These are phyloP conservation scores for Microtus pennsylvanicus DNA, from an alignment of 2,113 vertebrate genomes.

Conservation along the genomic window DNA sequence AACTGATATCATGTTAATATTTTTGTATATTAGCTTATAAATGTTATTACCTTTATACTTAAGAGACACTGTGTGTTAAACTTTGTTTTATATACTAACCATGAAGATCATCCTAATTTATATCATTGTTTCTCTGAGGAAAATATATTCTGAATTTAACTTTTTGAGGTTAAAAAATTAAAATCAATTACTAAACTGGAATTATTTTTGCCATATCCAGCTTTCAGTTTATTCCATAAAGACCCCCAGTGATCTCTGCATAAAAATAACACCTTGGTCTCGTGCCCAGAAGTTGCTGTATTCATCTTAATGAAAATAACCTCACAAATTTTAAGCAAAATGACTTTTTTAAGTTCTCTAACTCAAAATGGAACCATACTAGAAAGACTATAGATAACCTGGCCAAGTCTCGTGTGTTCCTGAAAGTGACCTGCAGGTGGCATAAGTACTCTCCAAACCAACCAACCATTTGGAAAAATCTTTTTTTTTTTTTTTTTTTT, in stretches of 20 bases:
- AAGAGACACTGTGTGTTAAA: slow-evolving; percentile 16
- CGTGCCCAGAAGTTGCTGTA: slow-evolving; percentile 25
- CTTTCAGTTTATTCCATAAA: not conserved
- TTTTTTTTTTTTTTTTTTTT: not conserved
- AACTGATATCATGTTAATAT: not conserved
- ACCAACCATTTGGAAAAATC: not conserved
- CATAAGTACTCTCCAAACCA: not conserved
- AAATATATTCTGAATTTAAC: slow-evolving; percentile 30
- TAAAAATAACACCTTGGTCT: slow-evolving; percentile 17
- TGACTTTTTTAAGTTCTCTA: slow-evolving; percentile 29
- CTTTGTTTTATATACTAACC: not conserved
- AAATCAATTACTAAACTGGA: not conserved
- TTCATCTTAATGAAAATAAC: not conserved
- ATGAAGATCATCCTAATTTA: slow-evolving; percentile 21
- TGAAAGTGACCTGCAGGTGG: slow-evolving; percentile 39
- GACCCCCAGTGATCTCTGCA: not conserved
- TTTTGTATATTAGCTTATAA: slow-evolving; percentile 24
- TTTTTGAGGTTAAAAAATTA: not conserved
- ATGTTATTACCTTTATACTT: not conserved
- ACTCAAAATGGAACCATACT: slow-evolving; percentile 3
- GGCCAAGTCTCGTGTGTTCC: not conserved
- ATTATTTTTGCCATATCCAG: not conserved
- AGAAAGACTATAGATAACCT: not conserved
- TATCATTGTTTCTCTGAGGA: not conserved
- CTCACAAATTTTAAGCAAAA: slow-evolving; percentile 26